These are phyloP conservation scores for Petrophora chlorosata DNA, from an alignment of 2,888 invertebrate species.

Conservation along the genomic window DNA sequence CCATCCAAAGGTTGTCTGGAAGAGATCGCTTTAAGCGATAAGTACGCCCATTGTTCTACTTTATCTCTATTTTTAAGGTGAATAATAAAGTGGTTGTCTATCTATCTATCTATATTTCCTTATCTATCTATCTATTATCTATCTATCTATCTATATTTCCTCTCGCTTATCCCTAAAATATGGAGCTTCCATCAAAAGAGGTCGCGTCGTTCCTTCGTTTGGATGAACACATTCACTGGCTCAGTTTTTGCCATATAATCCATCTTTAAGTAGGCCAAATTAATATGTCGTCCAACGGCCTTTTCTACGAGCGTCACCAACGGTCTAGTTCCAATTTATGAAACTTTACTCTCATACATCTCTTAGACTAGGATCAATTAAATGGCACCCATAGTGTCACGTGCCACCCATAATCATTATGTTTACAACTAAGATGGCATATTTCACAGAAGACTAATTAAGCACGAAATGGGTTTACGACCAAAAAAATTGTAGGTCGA, in stretches of 20 bases:
- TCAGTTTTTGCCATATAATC: background rate
- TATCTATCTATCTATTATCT: too few species aligned
- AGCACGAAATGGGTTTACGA: slow-evolving; percentile 15
- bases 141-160: too few species aligned
- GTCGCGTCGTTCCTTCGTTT: too few species aligned
- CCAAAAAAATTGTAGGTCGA: slow-evolving; percentile 26
- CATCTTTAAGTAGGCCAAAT: slow-evolving; percentile 16
- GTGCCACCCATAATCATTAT: slow-evolving; percentile 7
- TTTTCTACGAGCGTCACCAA: slow-evolving; percentile 19
- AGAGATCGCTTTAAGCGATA: too few species aligned
- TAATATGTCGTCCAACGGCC: slow-evolving; percentile 27
- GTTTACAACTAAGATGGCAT: slow-evolving; percentile 7
- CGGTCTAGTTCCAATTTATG: slow-evolving; percentile 20
- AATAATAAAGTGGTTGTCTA: too few species aligned
- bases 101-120: too few species aligned
- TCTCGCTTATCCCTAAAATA: too few species aligned
- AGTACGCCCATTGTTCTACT: too few species aligned
- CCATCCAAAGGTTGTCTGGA: too few species aligned
- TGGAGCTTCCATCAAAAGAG: too few species aligned
- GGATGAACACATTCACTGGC: too few species aligned
- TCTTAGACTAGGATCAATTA: slow-evolving; percentile 11
- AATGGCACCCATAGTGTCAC: slow-evolving; percentile 11
- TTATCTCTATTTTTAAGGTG: too few species aligned
- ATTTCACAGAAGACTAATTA: slow-evolving; percentile 1
- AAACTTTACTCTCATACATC: slow-evolving; percentile 11